These are phyloP conservation scores for Camponotus pennsylvanicus DNA, from an alignment of 1,140 invertebrate species.

Conservation along the genomic window DNA sequence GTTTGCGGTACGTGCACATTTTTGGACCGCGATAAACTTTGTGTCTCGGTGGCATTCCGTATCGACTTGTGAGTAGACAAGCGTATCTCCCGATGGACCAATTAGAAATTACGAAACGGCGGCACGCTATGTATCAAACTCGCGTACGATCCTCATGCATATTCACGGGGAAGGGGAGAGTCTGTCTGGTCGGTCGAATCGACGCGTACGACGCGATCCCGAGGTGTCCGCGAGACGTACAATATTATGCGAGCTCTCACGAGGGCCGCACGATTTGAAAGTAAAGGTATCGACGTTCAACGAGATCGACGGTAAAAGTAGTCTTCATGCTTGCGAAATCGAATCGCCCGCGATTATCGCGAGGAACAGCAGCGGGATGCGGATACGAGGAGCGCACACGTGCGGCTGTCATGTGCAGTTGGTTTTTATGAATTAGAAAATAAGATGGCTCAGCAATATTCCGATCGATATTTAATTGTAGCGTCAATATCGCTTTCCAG, in stretches of 20 bases:
- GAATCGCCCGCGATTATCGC: conserved; percentile 52
- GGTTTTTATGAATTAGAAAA: conserved; percentile 14
- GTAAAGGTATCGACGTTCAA: conserved; percentile 58
- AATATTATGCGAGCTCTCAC: conserved; percentile 74
- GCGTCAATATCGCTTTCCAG: not conserved
- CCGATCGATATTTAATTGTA: not conserved
- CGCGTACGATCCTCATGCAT: conserved; percentile 58
- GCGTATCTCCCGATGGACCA: conserved; percentile 48
- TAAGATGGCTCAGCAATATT: not conserved
- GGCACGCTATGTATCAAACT: conserved; percentile 4
- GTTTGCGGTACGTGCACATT: not conserved
- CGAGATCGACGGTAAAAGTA: conserved; percentile 59
- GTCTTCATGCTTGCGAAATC: conserved; percentile 73
- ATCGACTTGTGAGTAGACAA: not conserved
- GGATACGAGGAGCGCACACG: conserved; percentile 53
- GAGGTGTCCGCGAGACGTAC: conserved; percentile 64
- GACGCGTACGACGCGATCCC: conserved; percentile 35
- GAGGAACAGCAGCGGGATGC: conserved; percentile 55
- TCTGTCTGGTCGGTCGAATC: conserved; percentile 2
- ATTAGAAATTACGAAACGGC: conserved; percentile 61
- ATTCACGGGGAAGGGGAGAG: conserved; percentile 51
- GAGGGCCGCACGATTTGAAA: conserved; percentile 70
- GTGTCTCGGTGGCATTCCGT: not conserved
- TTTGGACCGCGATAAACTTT: conserved; percentile 23
- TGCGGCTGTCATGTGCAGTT: not conserved